Percentiles rank a stretch among this genome's conserved stretches.
phyloP scores from a whole-genome alignment of 1,140 invertebrate species.

The Notospermus geniculatus region DNA sequence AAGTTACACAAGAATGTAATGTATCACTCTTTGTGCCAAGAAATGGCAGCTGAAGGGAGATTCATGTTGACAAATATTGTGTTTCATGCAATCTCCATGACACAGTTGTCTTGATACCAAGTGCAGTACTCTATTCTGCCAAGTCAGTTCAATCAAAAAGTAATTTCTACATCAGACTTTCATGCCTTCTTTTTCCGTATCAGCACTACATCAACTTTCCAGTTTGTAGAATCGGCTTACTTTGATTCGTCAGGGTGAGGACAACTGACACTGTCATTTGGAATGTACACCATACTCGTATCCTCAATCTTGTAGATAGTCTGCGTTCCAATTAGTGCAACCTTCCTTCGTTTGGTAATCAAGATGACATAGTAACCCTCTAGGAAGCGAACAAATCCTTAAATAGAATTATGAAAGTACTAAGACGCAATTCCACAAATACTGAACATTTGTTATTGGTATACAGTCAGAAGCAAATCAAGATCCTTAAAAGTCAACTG shows the following conservation, averaged over 20 bases:
- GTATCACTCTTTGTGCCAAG: too few relatives aligned
- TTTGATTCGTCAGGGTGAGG: slow-evolving; percentile 84
- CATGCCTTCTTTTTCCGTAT: too few relatives aligned
- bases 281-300: slow-evolving; percentile 91
- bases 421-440: not conserved
- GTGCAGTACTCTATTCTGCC: too few relatives aligned
- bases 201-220: too few relatives aligned
- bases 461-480: slow-evolving; percentile 2
- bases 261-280: slow-evolving; percentile 74
- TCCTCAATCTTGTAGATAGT: slow-evolving; percentile 95
- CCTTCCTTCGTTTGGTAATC: slow-evolving; percentile 86
- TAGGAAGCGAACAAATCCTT: slow-evolving; percentile 89
- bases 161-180: too few relatives aligned
- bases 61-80: too few relatives aligned
- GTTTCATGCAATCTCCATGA: too few relatives aligned
- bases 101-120: too few relatives aligned
- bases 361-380: slow-evolving; percentile 96
- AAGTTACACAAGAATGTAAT: not conserved
- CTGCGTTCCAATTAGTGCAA: slow-evolving; percentile 89
- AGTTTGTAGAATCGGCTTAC: too few relatives aligned
- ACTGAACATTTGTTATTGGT: not conserved
- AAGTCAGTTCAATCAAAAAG: too few relatives aligned
- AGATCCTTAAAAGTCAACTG: not conserved
- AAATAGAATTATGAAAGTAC: slow-evolving; percentile 23
- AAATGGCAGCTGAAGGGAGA: too few relatives aligned